These are phyloP conservation scores for Morone saxatilis DNA, from an alignment of 2,113 vertebrate species.

Conservation along the genomic window DNA sequence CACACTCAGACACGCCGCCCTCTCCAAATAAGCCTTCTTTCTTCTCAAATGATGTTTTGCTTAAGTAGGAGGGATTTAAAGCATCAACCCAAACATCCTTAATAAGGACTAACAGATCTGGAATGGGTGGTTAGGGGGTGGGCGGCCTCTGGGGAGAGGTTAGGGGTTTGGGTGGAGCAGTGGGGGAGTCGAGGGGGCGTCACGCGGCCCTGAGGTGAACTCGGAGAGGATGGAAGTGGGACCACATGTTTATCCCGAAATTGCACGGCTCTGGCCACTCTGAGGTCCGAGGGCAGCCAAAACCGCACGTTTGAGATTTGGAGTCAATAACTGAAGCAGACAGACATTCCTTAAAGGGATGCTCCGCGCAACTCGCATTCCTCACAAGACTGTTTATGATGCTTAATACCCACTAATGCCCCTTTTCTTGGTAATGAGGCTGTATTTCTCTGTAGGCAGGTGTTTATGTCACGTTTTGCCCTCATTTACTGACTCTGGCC, in stretches of 20 bases:
- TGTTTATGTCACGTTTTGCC: conserved; percentile 34
- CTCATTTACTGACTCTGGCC: conserved; percentile 22
- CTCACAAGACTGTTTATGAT: conserved; percentile 14
- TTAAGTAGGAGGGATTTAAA: conserved; percentile 55
- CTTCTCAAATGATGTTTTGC: conserved; percentile 71
- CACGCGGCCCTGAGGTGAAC: conserved; percentile 58
- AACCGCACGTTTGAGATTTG: conserved; percentile 50
- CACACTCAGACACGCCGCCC: conserved; percentile 41
- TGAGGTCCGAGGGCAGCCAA: conserved; percentile 39
- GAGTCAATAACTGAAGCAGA: conserved; percentile 19
- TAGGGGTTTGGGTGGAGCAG: conserved; percentile 42
- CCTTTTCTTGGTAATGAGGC: conserved; percentile 13
- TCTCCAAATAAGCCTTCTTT: conserved; percentile 58
- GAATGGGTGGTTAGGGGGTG: conserved; percentile 29
- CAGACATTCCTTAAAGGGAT: conserved; percentile 45
- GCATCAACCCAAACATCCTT: conserved; percentile 64
- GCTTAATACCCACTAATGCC: conserved; percentile 18
- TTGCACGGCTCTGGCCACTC: conserved; percentile 21
- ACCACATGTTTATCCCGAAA: conserved; percentile 70
- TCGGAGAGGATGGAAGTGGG: conserved; percentile 54
- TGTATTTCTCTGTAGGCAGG: conserved; percentile 31
- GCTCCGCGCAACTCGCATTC: conserved; percentile 12
- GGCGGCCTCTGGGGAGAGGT: conserved; percentile 36
- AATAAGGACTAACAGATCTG: conserved; percentile 55
- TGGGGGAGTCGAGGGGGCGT: neutral